Conservation (phyloP, 2,113 vertebrate genomes). For the Antechinus stuartii region DNA sequence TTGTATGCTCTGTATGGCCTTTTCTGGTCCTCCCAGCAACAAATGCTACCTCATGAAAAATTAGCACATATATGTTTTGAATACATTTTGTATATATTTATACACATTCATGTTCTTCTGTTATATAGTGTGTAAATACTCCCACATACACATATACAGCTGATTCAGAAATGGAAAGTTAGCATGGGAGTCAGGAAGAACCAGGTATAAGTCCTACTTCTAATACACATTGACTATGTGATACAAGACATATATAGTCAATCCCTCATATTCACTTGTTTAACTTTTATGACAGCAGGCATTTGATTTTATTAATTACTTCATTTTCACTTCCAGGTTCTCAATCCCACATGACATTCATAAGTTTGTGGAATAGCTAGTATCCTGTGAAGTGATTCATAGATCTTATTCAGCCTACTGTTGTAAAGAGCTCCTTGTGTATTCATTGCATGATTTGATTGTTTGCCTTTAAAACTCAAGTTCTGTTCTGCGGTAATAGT, state of each 20-base stretch:
- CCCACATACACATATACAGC: neutral
- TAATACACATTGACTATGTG: neutral
- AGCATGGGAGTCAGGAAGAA: neutral
- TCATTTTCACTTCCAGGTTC: neutral
- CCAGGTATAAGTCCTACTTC: neutral
- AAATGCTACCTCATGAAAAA: no score
- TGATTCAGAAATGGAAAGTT: neutral
- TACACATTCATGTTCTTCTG: neutral
- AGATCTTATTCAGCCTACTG: neutral
- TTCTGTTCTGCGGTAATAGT: neutral
- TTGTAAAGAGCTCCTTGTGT: neutral
- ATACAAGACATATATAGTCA: neutral
- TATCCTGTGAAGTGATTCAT: neutral
- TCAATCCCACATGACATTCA: neutral
- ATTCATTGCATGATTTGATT: neutral
- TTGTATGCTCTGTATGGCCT: no score
- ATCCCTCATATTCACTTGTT: neutral
- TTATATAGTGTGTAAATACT: neutral
- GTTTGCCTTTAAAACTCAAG: neutral
- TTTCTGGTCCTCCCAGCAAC: no score
- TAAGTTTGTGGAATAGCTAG: neutral
- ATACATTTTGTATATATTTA: no score
- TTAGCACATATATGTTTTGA: no score
- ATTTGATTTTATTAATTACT: neutral
- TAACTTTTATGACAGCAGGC: neutral